These are phyloP conservation scores for Microplitis mediator DNA, from an alignment of 1,140 invertebrate genomes.

Conservation along the genomic window DNA sequence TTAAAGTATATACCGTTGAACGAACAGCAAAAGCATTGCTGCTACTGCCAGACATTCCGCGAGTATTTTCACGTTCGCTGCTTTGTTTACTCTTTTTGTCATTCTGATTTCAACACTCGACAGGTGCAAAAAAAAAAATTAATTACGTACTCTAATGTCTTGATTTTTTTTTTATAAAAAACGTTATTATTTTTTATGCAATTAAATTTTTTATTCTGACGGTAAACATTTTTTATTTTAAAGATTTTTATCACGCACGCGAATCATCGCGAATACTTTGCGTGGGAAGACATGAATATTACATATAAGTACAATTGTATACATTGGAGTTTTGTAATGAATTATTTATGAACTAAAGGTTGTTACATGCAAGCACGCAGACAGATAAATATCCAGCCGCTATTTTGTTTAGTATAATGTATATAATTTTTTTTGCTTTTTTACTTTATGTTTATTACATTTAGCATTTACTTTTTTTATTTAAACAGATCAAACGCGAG, in stretches of 20 bases:
- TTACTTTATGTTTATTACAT: not conserved
- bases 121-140: not conserved
- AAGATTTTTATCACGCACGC: constrained; percentile 20
- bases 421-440: not conserved
- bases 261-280: constrained; percentile 18
- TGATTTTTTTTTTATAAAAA: not conserved
- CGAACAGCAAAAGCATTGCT: constrained; percentile 32
- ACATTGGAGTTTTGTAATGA: constrained; percentile 14
- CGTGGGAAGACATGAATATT: constrained; percentile 21
- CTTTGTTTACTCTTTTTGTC: not conserved
- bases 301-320: constrained; percentile 26
- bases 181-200: not conserved
- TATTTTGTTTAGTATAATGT: constrained; percentile 18
- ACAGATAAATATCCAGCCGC: constrained; percentile 30
- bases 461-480: not conserved
- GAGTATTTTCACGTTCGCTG: constrained; percentile 16
- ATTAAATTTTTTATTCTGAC: constrained; percentile 8
- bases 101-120: not conserved
- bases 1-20: constrained; percentile 38
- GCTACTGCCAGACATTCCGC: constrained; percentile 13
- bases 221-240: constrained; percentile 2
- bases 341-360: constrained; percentile 22
- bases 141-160: too few relatives aligned
- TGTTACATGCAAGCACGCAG: constrained; percentile 25
- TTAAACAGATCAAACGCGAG: not conserved